Evolutionary conservation across 1,140 invertebrate genomes (phyloP).

Genomic region (Patella vulgata): DNA sequence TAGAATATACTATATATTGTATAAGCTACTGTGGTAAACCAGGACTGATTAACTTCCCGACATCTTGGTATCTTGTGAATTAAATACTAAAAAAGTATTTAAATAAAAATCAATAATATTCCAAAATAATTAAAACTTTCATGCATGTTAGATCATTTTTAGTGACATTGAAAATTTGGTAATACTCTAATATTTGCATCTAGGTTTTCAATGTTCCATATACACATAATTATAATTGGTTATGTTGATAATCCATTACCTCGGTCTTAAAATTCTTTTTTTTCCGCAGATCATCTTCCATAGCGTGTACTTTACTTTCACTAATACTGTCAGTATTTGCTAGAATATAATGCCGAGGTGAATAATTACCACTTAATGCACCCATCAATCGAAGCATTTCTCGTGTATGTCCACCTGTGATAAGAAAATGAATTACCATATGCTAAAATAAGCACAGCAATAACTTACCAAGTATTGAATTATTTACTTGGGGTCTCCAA

Average conservation of each 20-base stretch:
- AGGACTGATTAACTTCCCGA: constrained; percentile 88
- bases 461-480: too few species aligned
- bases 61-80: constrained; percentile 81
- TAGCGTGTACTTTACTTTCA: constrained; percentile 72
- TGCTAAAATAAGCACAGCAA: background rate
- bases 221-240: too few species aligned
- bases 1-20: constrained; percentile 78
- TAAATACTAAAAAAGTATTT: constrained; percentile 63
- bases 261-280: background rate
- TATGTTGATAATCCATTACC: too few species aligned
- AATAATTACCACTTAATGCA: constrained; percentile 69
- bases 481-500: too few species aligned
- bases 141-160: constrained; percentile 5
- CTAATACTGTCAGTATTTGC: constrained; percentile 84
- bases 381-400: constrained; percentile 44
- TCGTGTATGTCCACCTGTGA: constrained; percentile 52
- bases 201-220: too few species aligned
- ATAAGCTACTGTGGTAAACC: constrained; percentile 79
- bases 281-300: constrained; percentile 61
- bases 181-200: too few species aligned
- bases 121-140: constrained; percentile 6
- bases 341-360: constrained; percentile 80
- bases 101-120: constrained; percentile 3
- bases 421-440: background rate
- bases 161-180: too few species aligned